Conservation (phyloP, 1,140 invertebrate genomes). For the Pseudobourletiella spinata region DNA sequence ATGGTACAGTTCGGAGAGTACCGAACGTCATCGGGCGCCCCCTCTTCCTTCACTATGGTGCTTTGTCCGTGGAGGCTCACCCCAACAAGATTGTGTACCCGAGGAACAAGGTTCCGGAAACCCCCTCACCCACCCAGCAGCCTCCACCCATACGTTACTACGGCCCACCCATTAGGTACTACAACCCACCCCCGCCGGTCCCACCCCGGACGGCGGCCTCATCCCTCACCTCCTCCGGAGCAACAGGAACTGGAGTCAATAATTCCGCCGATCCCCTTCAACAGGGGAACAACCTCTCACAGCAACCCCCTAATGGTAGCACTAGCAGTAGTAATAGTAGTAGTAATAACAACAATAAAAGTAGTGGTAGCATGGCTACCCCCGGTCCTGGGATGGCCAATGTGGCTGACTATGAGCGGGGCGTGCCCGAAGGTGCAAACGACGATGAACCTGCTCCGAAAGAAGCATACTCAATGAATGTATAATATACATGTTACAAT, state of each 20-base stretch:
- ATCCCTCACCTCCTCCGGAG: constrained; percentile 3
- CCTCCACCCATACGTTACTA: constrained; percentile 31
- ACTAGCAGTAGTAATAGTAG: background rate
- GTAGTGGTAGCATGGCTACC: no score
- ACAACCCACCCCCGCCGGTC: constrained; percentile 33
- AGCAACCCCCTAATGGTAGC: constrained; percentile 7
- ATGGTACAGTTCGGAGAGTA: constrained; percentile 33
- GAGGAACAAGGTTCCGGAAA: constrained; percentile 26
- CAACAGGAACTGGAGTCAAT: constrained; percentile 4
- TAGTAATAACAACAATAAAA: no score
- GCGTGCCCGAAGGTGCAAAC: constrained; percentile 32
- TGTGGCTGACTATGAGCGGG: constrained; percentile 15
- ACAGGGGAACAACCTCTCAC: background rate
- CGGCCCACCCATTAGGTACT: constrained; percentile 35
- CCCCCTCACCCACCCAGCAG: constrained; percentile 33
- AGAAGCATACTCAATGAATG: constrained; percentile 33
- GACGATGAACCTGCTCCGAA: constrained; percentile 30
- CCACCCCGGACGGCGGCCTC: constrained; percentile 21
- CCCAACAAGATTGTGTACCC: constrained; percentile 35
- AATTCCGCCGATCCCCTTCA: background rate
- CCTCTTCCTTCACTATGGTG: constrained; percentile 34
- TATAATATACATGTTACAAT: no score
- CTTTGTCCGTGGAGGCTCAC: constrained; percentile 35
- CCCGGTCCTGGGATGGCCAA: no score
- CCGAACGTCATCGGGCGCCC: constrained; percentile 35